These are phyloP conservation scores for Excalfactoria chinensis DNA, from an alignment of 2,113 vertebrate species.

Conservation along the genomic window DNA sequence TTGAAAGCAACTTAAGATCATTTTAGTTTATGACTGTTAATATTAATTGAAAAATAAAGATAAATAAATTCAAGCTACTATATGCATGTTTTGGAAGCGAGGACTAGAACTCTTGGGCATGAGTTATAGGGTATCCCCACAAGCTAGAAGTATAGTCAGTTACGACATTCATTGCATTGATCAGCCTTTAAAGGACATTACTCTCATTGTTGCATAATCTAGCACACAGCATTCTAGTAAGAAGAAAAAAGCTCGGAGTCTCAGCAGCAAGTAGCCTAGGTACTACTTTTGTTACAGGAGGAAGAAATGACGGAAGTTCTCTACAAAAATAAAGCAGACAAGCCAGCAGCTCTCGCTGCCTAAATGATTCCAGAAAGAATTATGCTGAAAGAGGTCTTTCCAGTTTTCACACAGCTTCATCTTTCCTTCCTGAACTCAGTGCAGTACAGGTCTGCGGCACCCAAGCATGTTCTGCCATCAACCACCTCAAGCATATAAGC, in stretches of 20 bases:
- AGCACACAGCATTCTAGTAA: neutral
- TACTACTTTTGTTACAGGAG: accelerated
- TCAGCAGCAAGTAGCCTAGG: accelerated
- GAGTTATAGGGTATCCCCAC: neutral
- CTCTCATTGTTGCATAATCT: neutral
- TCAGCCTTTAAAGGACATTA: neutral
- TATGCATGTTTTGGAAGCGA: neutral
- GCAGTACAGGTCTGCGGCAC: neutral
- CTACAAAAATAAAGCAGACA: neutral
- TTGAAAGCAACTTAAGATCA: neutral
- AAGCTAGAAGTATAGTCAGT: neutral
- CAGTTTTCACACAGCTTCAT: accelerated
- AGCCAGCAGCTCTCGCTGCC: neutral
- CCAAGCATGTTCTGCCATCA: too few relatives aligned
- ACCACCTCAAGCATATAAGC: accelerated
- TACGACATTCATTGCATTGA: neutral
- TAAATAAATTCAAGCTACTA: neutral
- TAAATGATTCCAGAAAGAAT: neutral
- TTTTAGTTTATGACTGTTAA: neutral
- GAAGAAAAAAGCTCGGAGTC: neutral
- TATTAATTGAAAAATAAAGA: neutral
- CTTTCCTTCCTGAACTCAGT: neutral
- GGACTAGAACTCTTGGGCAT: neutral
- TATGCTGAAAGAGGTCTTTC: neutral
- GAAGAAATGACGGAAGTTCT: neutral